A percentile compares a stretch with the other conserved stretches of the same genome.
Evolutionary conservation across 2,888 invertebrate genomes (phyloP).

Genomic region (Petrophora chlorosata): DNA sequence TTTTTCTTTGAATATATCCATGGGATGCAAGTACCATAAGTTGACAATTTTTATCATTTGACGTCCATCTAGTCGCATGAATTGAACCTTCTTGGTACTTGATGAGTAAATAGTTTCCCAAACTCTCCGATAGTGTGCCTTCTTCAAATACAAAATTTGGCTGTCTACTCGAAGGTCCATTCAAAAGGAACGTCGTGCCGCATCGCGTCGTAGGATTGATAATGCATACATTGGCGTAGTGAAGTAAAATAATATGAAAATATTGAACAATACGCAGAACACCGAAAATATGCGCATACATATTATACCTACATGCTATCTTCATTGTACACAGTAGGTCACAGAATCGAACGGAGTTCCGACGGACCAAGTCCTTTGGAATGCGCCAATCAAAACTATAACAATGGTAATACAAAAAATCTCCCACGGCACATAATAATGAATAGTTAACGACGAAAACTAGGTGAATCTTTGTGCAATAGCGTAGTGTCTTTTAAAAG

Average conservation of each 20-base stretch:
- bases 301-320: background rate
- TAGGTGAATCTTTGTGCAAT: constrained; percentile 84
- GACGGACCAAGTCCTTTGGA: constrained; percentile 65
- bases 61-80: no score
- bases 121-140: no score
- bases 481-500: constrained; percentile 79
- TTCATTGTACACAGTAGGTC: constrained; percentile 11
- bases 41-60: no score
- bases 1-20: no score
- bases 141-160: no score
- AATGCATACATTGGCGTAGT: background rate
- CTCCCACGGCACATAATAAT: constrained; percentile 81
- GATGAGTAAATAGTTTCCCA: no score
- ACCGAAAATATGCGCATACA: background rate
- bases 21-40: no score
- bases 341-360: constrained; percentile 29
- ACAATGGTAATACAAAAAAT: constrained; percentile 75
- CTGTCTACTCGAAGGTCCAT: no score
- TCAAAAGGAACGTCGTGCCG: no score
- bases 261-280: background rate
- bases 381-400: constrained; percentile 73
- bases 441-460: constrained; percentile 82
- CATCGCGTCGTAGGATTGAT: no score
- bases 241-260: background rate
- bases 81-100: no score